Base-by-base conservation (phyloP, 2,797 vertebrate genomes). In the Podarcis siculus region DNA sequence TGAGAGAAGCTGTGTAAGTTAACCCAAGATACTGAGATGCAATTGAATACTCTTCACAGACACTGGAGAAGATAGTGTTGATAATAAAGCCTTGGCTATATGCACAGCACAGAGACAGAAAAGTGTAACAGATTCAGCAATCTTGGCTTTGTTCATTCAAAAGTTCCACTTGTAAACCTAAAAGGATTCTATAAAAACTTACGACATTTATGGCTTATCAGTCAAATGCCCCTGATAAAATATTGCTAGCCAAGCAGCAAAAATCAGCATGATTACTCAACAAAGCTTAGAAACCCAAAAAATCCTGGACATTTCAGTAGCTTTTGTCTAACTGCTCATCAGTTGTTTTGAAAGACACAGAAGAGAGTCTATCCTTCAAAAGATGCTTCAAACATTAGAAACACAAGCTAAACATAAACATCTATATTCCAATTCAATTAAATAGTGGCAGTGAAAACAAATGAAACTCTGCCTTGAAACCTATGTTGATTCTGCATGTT, bases 251-350 rank as follows among this genome's bases (percentile, higher is more conserved):
- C 83, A 87, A 93, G 66, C 6, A 64, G 42, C 71, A 42, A 91
- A 91, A 87, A 93, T 39, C 93, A 94, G 93, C 87, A 93, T 12
- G 93, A 92, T 42, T 13, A 35, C 72, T 88, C 71, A 89, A 45
- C 81, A 85, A 87, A 90, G 91, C 75, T 88, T 92, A 91, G 86
- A 92, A 91, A 42, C 19, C 49, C 17, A 7, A 23, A 64, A 23
- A 21, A 82, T 55, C 82, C 66, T 2, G 5, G 91, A 77, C 1
- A 85, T 55, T 89, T n/a, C 86, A 90, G 39, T 82, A 88, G 89
- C 42, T 12, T 75, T 21, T 67, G 27, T 83, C 55, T 55, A 85
- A 66, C 15, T 49, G 37, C 6, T 80, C n/a, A 32, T 35, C 25
- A 67, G 5, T 42, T 80, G n/a, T 45, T 73, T 21, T 77, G 58